These are phyloP conservation scores for Oxygymnocypris stewartii DNA, from an alignment of 2,113 vertebrate genomes.

Conservation along the genomic window DNA sequence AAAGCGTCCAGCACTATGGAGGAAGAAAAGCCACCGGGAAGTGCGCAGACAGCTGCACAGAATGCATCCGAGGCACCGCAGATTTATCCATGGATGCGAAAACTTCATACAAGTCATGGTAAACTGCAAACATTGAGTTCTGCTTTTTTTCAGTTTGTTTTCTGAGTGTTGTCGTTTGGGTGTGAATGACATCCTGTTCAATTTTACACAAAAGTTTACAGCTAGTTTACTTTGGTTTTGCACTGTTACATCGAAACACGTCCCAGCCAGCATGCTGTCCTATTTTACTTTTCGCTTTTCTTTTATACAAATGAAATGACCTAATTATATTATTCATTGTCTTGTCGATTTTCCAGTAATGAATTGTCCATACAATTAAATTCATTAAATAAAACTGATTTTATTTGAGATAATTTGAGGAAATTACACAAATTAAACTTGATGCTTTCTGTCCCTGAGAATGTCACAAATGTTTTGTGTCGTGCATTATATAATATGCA, in stretches of 20 bases:
- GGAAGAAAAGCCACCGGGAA: slow-evolving; percentile 88
- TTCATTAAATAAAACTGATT: not conserved
- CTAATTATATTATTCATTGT: not conserved
- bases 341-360: not conserved
- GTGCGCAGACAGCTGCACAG: slow-evolving; percentile 88
- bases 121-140: slow-evolving; percentile 65
- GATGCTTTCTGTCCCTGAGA: not conserved
- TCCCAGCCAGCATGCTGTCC: not conserved
- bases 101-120: slow-evolving; percentile 99
- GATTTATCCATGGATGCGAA: slow-evolving; percentile 99
- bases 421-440: not conserved
- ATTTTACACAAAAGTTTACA: not conserved
- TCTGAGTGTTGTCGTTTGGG: not conserved
- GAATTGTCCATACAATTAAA: not conserved
- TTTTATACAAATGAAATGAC: not conserved
- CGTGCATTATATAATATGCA: not conserved
- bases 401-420: not conserved
- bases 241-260: too few species aligned
- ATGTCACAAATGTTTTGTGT: not conserved
- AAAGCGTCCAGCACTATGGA: slow-evolving; percentile 84
- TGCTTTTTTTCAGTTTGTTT: not conserved
- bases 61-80: slow-evolving; percentile 85
- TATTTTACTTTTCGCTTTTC: not conserved
- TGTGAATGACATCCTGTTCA: not conserved
- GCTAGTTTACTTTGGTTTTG: not conserved